Percentiles rank a stretch among this genome's conserved stretches.
phyloP scores from a whole-genome alignment of 2,113 vertebrate genomes.

The Shinisaurus crocodilurus region DNA sequence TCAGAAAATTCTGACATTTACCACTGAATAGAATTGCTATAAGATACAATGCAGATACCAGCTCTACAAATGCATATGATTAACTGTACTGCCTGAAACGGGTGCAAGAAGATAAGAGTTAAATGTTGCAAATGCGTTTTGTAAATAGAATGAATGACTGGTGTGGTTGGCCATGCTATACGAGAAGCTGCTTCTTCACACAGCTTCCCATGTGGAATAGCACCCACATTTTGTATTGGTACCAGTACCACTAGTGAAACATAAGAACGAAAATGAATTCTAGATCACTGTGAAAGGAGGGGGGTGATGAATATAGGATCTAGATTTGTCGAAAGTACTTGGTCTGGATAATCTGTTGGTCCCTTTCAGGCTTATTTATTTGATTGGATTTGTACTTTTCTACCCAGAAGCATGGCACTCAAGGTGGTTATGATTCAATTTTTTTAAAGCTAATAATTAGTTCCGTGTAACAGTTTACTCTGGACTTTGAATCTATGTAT shows the following conservation, averaged over 20 bases:
- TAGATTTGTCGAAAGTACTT: not conserved
- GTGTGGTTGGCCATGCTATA: not conserved
- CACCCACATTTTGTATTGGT: not conserved
- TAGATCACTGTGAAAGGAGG: not conserved
- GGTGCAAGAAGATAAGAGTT: not conserved
- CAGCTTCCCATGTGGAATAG: not conserved
- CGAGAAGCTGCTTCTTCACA: not conserved
- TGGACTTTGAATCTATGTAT: constrained; percentile 26
- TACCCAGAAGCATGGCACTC: too few relatives aligned
- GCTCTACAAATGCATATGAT: not conserved
- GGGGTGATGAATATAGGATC: not conserved
- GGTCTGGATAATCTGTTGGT: not conserved
- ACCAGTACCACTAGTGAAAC: not conserved
- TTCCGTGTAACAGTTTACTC: constrained; percentile 59
- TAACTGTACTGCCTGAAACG: not conserved
- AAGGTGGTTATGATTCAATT: not conserved
- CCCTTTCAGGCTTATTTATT: not conserved
- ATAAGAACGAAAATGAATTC: not conserved
- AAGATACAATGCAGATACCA: not conserved
- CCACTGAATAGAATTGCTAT: too few relatives aligned
- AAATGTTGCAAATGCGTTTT: not conserved
- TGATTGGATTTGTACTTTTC: too few relatives aligned
- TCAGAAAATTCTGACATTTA: not conserved
- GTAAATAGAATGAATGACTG: not conserved
- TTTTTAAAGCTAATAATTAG: constrained; percentile 48